Evolutionary conservation across 64 coral and sea anemone species (phyloP).

Genomic region (Montipora capricornis): DNA sequence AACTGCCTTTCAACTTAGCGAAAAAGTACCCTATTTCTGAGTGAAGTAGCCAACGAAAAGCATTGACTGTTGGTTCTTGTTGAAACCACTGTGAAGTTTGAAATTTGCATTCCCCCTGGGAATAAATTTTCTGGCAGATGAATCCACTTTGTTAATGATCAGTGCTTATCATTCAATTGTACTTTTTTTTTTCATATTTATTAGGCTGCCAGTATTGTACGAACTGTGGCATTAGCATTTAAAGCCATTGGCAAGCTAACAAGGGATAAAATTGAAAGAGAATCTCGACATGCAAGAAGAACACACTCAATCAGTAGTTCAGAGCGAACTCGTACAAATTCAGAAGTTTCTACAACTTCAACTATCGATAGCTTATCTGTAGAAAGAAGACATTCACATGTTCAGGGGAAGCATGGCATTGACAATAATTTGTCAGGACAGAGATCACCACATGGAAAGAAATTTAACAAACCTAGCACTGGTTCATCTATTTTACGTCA

Average conservation of each 20-base stretch:
- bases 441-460: slow-evolving; percentile 78
- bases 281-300: slow-evolving; percentile 61
- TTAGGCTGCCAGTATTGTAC: slow-evolving; percentile 92
- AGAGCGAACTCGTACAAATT: slow-evolving; percentile 87
- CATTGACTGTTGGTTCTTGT: too few relatives aligned
- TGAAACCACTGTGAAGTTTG: too few relatives aligned
- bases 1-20: too few relatives aligned
- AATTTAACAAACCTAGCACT: slow-evolving; percentile 72
- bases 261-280: slow-evolving; percentile 81
- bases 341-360: slow-evolving; percentile 80
- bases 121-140: too few relatives aligned
- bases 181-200: background rate
- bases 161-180: too few relatives aligned
- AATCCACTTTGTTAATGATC: too few relatives aligned
- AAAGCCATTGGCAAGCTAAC: slow-evolving; percentile 88
- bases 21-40: too few relatives aligned
- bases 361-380: slow-evolving; percentile 80
- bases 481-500: slow-evolving; percentile 89
- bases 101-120: too few relatives aligned
- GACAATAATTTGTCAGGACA: slow-evolving; percentile 45
- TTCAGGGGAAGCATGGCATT: slow-evolving; percentile 64
- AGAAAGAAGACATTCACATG: slow-evolving; percentile 58
- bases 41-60: too few relatives aligned
- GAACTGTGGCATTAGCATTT: slow-evolving; percentile 89
- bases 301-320: slow-evolving; percentile 83